These are phyloP conservation scores for Tricholauxania praeusta DNA, from an alignment of 2,888 invertebrate genomes.

Conservation along the genomic window DNA sequence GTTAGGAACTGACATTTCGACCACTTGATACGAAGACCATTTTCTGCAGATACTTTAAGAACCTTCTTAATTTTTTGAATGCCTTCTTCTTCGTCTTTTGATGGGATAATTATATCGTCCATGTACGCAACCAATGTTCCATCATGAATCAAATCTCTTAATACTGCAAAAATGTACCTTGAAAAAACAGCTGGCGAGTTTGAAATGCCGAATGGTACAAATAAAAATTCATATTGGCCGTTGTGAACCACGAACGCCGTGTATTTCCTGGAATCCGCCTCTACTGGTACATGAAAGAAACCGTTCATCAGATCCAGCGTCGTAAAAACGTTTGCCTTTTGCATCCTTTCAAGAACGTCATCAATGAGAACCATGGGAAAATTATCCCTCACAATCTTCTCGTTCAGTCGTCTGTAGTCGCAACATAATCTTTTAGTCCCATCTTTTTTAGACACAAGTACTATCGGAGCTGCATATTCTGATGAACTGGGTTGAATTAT, in stretches of 20 bases:
- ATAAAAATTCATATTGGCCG: slow-evolving; percentile 42
- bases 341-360: slow-evolving; percentile 42
- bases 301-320: slow-evolving; percentile 43
- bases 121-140: slow-evolving; percentile 34
- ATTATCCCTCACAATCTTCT: slow-evolving; percentile 46
- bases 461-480: neutral
- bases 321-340: slow-evolving; percentile 45
- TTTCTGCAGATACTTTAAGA: slow-evolving; percentile 8
- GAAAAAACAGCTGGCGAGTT: slow-evolving; percentile 26
- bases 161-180: slow-evolving; percentile 32
- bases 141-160: slow-evolving; percentile 5
- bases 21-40: slow-evolving; percentile 42
- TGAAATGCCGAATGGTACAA: slow-evolving; percentile 37
- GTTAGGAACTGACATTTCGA: slow-evolving; percentile 41
- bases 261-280: slow-evolving; percentile 35
- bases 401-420: slow-evolving; percentile 47
- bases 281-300: slow-evolving; percentile 58
- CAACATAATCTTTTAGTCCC: slow-evolving; percentile 36
- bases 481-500: neutral
- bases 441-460: neutral
- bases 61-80: slow-evolving; percentile 18
- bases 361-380: slow-evolving; percentile 48
- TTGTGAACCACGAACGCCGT: slow-evolving; percentile 40
- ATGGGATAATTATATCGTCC: slow-evolving; percentile 42
- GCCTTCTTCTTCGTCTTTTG: slow-evolving; percentile 34